phyloP scores from a whole-genome alignment of 1,140 invertebrate genomes.

The Antheraea mylitta region DNA sequence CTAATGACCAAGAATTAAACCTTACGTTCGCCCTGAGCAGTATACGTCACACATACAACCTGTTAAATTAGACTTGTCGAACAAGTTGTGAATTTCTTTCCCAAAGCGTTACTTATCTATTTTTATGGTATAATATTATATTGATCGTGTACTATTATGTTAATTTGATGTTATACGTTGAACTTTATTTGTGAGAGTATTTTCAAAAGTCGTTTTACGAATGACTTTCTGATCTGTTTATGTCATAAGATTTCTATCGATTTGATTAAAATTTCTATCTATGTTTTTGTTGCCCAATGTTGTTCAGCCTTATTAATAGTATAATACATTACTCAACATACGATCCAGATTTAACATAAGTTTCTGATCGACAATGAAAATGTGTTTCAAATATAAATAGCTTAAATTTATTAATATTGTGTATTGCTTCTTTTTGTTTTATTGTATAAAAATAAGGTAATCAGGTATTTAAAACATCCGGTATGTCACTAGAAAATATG shows the following conservation, averaged over 20 bases:
- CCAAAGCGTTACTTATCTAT: not conserved
- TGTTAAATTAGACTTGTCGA: conserved; percentile 6
- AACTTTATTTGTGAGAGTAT: not conserved
- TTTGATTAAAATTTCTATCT: not conserved
- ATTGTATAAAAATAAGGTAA: too few relatives aligned
- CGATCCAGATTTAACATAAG: not conserved
- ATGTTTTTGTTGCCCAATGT: not conserved
- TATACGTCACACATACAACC: not conserved
- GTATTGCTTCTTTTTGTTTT: too few relatives aligned
- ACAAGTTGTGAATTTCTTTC: conserved; percentile 5
- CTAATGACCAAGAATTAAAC: conserved; percentile 3
- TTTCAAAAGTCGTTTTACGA: not conserved
- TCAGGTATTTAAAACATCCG: too few relatives aligned
- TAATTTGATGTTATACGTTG: not conserved
- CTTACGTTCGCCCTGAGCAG: not conserved
- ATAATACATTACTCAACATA: not conserved
- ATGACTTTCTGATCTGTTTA: conserved; percentile 2
- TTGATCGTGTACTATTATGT: not conserved
- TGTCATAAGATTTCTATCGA: not conserved
- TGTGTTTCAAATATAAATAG: not conserved
- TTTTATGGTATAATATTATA: conserved; percentile 3
- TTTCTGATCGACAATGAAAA: not conserved
- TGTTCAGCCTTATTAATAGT: not conserved
- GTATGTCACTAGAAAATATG: too few relatives aligned
- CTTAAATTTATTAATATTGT: not conserved